Base-by-base conservation (phyloP, 2,113 vertebrate genomes). In the Dunckerocampus dactyliophorus region DNA sequence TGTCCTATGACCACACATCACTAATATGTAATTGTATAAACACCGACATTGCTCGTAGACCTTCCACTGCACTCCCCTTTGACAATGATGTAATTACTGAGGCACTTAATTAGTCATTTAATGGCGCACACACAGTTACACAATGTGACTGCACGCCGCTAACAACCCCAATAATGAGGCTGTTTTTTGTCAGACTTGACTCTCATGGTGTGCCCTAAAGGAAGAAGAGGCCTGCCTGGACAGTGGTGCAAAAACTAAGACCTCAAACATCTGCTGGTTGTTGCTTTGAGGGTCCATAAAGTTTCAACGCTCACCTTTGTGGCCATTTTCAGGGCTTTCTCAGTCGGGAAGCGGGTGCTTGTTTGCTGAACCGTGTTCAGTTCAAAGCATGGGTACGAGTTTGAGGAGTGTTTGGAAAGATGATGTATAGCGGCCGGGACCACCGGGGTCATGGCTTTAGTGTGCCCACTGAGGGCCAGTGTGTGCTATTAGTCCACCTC, bases 21-120 rank as follows among this genome's bases (percentile, higher is more conserved):
- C 70, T 54, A 61, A 75, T 77, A 79, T 65, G 66, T 65, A 70
- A 81, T 74, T 83, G 75, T 78, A 70, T 74, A 84, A 82, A 79
- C 59, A 71, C 57, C 72, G 61, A 72, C 56, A 77, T 84, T 76
- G 57, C 67, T 78, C 64, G 74, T 67, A 65, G 75, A 69, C 63
- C 82, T 76, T 69, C 69, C 74, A 60, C 43, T 53, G 65, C 59
- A 71, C 65, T 76, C 59, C 65, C 74, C 72, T 81, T 67, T 67
- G 58, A 62, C 46, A 60, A 67, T 85, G 84, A 85, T 85, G 83
- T 84, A 83, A 85, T 91, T 89, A 89, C 68, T 61, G 69, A 81
- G 77, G 80, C 90, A 93, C 89, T 68, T 85, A 85, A 92, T 93
- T 88, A 92, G 86, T 86, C 84, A 80, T 75, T 82, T 56, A 74